Evolutionary conservation across 2,888 invertebrate genomes (phyloP), one percentile per base, ranked within the genome.

Genomic region (Caenorhabditis imperialis): DNA sequence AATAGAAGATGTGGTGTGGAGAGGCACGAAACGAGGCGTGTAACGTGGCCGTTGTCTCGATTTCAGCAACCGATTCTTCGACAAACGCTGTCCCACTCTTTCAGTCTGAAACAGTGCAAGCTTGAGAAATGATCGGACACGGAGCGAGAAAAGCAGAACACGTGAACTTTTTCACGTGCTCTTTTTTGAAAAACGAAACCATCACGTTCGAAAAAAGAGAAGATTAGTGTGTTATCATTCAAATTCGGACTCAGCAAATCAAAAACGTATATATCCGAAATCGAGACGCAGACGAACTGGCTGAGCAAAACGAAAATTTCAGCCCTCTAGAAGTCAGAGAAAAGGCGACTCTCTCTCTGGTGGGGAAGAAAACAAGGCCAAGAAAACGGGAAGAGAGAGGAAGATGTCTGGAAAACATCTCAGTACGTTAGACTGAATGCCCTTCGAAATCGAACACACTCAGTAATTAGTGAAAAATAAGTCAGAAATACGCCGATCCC

Each of bases 31-130:
- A 57, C 65, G 65, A 55, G 44, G 54, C 40, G 63, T 65, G 22
- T 55, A 35, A 30, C 44, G 65, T 23, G 57, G 65, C 57, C 65
- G 65, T 65, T 48, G 65, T 65, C 65, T 57, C 65, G 65, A 65
- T 65, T 65, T 57, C 57, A 55, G 25, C 55, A 55, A 65, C 50
- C 65, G 65, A 65, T 65, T 65, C 65, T 65, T 65, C 65, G 65
- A 65, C 40, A 23, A 54, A 62, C 62, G 37, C 23, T 48, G 54
- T 65, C 65, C 48, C 65, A 57, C 65, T 54, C 45, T 57, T 65
- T 57, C 55, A 50, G 65, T 65, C 65, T 65, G 55, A 35, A 62
- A 62, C n/a, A 27, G 12, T 30, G n/a, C 22, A 40, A 14, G 20
- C 7, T 47, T 25, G 16, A 16, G 45, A 8, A 47, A 6, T 10